Base-by-base conservation (phyloP, 2,888 invertebrate species). In the Xestoiulus laeticollis region DNA sequence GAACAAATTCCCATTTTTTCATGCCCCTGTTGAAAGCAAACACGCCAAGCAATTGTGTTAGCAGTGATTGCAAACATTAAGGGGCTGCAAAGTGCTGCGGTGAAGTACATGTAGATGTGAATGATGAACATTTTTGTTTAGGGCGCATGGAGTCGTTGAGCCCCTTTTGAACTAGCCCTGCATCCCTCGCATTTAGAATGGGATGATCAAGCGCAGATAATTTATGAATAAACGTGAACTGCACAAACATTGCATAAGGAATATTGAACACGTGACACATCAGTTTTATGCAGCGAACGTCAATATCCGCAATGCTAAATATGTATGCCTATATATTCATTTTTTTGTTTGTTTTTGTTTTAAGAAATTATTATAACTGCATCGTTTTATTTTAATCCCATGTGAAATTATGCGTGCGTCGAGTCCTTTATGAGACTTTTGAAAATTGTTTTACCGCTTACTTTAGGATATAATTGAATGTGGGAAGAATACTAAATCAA, bases 151-250 rank as follows among this genome's bases (percentile, higher is more conserved):
- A 53, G 19, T 53, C 12, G 19, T 53, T 53, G 19, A 19, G 53
- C 16, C 53, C 53, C 8, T 44, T 44, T 2, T 16, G 16, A 53
- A n/a, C n/a, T 14, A 53, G 53, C 53, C 3, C 53, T 19, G 19
- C 53, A 0, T 19, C 53, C 16, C 19, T 53, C 53, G 19, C 14
- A 14, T 44, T 44, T 53, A 19, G 53, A 53, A 53, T 53, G 53
- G 53, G 19, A 53, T 19, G 53, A 4, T 53, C 53, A 4, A 53
- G 19, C 16, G 16, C 53, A 53, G 19, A 53, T 53, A 53, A 53
- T 53, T 53, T 53, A 53, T 53, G 53, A 53, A 53, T 53, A 53
- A 53, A 53, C 53, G 53, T 53, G 53, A 53, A 53, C 53, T 53
- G 53, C 53, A 19, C 53, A 53, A 12, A 53, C 53, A 53, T 53